Base-by-base conservation (phyloP, 2,888 invertebrate genomes). In the Melieria picta region DNA sequence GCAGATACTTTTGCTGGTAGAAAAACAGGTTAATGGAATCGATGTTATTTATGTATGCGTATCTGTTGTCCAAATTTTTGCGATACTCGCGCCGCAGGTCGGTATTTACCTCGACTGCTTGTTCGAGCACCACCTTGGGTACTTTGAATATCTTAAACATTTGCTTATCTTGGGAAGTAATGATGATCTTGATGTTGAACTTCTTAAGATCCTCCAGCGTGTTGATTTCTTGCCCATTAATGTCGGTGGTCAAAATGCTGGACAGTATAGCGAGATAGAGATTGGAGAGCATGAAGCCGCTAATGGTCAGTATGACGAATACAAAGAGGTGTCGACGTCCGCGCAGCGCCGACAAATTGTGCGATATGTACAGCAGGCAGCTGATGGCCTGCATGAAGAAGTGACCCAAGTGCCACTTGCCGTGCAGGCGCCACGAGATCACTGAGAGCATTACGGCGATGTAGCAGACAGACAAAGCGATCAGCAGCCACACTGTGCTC, bases 1-100 rank as follows among this genome's bases (percentile, higher is more conserved):
- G 60, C 52, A 78, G n/a, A 16, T 75, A 75, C 9, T 76, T 78
- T 52, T 80, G 79, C 52, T 79, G 80, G 56, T 80, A 77, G 1
- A 78, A 42, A 58, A 72, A 79, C 7, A 77, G 77, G 1, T 76
- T 74, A 48, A 74, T 73, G 52, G 74, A 77, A 5, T 79, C 63
- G 43, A 10, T 6, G 6, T 55, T 43, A 65, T 64, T 70, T 9
- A 75, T 56, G 13, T 76, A 77, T 4, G 77, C 75, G 50, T 73
- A 72, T 1, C 66, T 55, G 0, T 72, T 69, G 56, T 77, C 69
- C 55, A 78, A 65, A 57, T 56, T 62, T 5, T 71, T 58, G n/a
- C 77, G 75, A 57, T 73, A 68, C 7, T 52, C 30, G 4, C 52
- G 9, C 16, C 46, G 43, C 11, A 13, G 7, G 10, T 56, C 65